Base-by-base conservation (phyloP, 1,140 invertebrate species). In the Nephotettix cincticeps region DNA sequence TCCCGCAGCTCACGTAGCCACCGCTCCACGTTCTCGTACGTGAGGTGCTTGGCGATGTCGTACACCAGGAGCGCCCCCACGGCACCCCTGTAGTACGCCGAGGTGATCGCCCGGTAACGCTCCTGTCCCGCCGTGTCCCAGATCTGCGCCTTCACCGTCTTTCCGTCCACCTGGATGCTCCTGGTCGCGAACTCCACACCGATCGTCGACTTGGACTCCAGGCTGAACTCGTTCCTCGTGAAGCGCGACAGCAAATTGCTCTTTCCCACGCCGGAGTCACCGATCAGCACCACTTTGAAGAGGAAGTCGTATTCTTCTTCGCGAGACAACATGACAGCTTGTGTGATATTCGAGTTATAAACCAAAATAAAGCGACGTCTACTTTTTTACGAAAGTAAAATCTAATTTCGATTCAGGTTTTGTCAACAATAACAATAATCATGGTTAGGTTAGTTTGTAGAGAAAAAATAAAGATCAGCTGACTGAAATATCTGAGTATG, bases 41-140 rank as follows among this genome's bases (percentile, higher is more conserved):
- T 99, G 78, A 99, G 86, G 84, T 99, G 97, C 84, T 99, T 99
- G 28, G 97, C 97, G 79, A 99, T 99, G 84, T 99, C 96, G 81
- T 98, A 98, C 23, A 98, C 96, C 70, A 98, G 86, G 30, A 98
- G 85, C 56, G 96, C 96, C 63, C 96, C 96, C 47, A 98, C 96
- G 51, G 96, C 96, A 78, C 96, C 96, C 77, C 96, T 88, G 83
- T 98, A 98, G 83, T 98, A 93, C 85, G 97, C 96, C 75, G 94
- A 97, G 71, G 96, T 99, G 79, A 99, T 99, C 69, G 98, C 98
- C 77, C 98, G 87, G 84, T 99, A 99, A 80, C 97, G 87, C 84
- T 99, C 98, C 83, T 99, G 98, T n/a, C 98, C 98, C 72, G 98
- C 98, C 64, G 97, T 99, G 85, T 99, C 98, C 98, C 98, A 99